Evolutionary conservation across 1,140 invertebrate genomes (phyloP).

Genomic region (Drosophila sp.): DNA sequence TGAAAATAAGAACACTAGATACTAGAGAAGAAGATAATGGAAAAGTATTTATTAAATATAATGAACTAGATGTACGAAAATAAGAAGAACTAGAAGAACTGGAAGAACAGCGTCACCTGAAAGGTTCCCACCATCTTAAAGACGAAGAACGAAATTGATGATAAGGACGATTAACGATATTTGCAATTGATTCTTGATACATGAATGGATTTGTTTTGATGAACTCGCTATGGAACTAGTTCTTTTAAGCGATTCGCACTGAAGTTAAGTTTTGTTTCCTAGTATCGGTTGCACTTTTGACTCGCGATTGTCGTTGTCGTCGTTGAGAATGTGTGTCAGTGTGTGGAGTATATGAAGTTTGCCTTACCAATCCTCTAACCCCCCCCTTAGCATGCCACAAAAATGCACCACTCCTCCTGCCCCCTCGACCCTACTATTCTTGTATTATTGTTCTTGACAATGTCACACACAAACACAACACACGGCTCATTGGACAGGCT

Average conservation of each 20-base stretch:
- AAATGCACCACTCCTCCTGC: not conserved
- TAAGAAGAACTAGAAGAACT: no score
- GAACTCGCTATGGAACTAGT: slow-evolving; percentile 14
- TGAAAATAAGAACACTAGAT: no score
- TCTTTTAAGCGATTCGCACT: not conserved
- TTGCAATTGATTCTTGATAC: no score
- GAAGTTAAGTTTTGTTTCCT: slow-evolving; percentile 10
- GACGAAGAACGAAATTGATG: no score
- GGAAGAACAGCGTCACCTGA: no score
- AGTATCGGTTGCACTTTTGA: slow-evolving; percentile 39
- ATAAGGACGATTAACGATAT: no score
- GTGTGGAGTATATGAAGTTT: slow-evolving; percentile 6
- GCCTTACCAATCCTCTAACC: not conserved
- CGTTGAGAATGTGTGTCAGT: slow-evolving; percentile 41
- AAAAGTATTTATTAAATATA: no score
- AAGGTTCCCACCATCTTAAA: no score
- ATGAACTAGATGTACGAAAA: no score
- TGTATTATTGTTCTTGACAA: slow-evolving; percentile 42
- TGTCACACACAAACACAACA: slow-evolving; percentile 38
- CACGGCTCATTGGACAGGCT: slow-evolving; percentile 31
- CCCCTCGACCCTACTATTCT: slow-evolving; percentile 20
- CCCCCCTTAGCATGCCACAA: slow-evolving; percentile 1
- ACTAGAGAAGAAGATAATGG: no score
- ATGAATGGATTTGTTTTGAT: no score
- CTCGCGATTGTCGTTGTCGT: slow-evolving; percentile 17